Evolutionary conservation across 2,888 invertebrate genomes (phyloP).

Genomic region (Drosophila recens): DNA sequence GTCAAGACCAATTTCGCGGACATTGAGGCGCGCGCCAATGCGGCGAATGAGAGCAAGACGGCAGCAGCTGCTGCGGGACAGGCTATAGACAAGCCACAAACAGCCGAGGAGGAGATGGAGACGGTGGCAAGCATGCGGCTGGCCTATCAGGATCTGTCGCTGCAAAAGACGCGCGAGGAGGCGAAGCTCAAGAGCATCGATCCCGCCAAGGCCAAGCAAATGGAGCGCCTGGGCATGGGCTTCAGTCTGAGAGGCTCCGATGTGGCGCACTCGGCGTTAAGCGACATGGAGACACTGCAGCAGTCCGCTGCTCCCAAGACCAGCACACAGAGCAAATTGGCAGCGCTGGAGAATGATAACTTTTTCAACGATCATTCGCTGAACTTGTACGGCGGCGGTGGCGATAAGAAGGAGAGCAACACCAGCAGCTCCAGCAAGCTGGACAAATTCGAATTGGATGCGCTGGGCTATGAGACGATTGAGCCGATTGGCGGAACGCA

Average conservation of each 20-base stretch:
- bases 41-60: constrained; percentile 91
- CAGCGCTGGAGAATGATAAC: constrained; percentile 75
- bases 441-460: constrained; percentile 83
- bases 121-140: constrained; percentile 89
- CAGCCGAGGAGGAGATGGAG: constrained; percentile 89
- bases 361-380: constrained; percentile 80
- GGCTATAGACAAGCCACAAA: constrained; percentile 77
- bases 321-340: constrained; percentile 61
- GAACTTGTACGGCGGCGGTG: constrained; percentile 63
- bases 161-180: constrained; percentile 90
- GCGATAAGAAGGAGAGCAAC: constrained; percentile 57
- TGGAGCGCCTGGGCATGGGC: constrained; percentile 98
- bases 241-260: constrained; percentile 86
- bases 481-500: constrained; percentile 84
- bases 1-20: constrained; percentile 98
- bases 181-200: constrained; percentile 90
- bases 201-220: constrained; percentile 93
- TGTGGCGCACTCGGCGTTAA: constrained; percentile 93
- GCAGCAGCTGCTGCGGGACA: constrained; percentile 59
- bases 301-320: constrained; percentile 88
- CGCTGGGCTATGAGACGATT: constrained; percentile 84
- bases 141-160: constrained; percentile 92
- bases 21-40: constrained; percentile 95
- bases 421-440: constrained; percentile 64
- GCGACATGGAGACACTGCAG: constrained; percentile 96